phyloP scores from a whole-genome alignment of 2,888 invertebrate genomes.

The Argyresthia albistria region DNA sequence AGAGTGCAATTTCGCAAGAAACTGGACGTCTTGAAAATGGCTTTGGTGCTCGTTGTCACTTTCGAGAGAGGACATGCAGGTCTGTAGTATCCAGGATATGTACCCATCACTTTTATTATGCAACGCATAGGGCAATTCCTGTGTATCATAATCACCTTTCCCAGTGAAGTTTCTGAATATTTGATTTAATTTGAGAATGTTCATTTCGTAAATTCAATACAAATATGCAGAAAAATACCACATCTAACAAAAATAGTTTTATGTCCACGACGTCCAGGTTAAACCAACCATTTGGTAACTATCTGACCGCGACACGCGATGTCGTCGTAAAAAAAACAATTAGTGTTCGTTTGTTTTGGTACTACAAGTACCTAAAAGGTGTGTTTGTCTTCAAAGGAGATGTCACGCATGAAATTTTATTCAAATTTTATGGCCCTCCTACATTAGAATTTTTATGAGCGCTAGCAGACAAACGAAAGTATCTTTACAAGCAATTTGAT shows the following conservation, averaged over 20 bases:
- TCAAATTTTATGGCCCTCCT: constrained; percentile 31
- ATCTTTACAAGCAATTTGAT: neutral
- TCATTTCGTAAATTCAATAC: no score
- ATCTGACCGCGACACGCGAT: constrained; percentile 55
- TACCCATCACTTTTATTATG: no score
- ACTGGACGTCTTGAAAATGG: no score
- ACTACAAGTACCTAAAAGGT: constrained; percentile 30
- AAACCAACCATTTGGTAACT: constrained; percentile 41
- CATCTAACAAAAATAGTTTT: neutral
- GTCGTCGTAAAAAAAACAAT: constrained; percentile 60
- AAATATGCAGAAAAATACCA: constrained; percentile 7
- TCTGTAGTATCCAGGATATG: no score
- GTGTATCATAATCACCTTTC: no score
- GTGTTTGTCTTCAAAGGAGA: constrained; percentile 52
- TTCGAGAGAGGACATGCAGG: no score
- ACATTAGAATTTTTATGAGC: constrained; percentile 2
- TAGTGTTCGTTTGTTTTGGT: constrained; percentile 59
- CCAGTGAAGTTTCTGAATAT: no score
- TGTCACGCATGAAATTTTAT: constrained; percentile 34
- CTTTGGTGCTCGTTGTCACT: no score
- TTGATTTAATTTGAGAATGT: no score
- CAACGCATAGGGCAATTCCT: no score
- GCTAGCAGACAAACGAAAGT: neutral
- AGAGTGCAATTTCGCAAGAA: no score
- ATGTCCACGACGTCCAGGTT: neutral